phyloP scores from a whole-genome alignment of 2,797 vertebrate genomes.

The Gorsachius magnificus region DNA sequence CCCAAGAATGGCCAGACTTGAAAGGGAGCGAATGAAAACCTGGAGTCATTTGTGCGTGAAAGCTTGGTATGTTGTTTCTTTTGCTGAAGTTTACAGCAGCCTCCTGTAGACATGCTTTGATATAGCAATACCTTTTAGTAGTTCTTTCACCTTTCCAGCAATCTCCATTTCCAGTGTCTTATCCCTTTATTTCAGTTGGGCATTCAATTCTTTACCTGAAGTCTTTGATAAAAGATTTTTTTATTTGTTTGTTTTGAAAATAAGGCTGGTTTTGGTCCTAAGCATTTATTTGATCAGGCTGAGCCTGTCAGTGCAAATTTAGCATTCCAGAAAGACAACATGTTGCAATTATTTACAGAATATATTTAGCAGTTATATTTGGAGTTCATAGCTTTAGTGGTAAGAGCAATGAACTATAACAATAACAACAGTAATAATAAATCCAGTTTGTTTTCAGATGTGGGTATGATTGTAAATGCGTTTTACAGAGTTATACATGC shows the following conservation, averaged over 20 bases:
- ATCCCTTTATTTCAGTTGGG: not conserved
- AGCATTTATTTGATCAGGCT: not conserved
- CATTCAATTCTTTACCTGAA: not conserved
- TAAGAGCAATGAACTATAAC: not conserved
- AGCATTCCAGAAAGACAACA: not conserved
- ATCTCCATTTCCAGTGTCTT: not conserved
- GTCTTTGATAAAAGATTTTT: not conserved
- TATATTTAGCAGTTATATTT: not conserved
- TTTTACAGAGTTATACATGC: not conserved
- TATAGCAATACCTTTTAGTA: not conserved
- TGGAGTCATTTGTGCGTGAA: not conserved
- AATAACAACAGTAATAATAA: not conserved
- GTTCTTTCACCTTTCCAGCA: not conserved
- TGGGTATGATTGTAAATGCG: not conserved
- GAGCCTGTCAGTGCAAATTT: not conserved
- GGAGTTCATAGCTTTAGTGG: not conserved
- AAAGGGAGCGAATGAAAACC: not conserved
- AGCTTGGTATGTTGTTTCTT: not conserved
- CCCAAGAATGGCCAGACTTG: fast-evolving
- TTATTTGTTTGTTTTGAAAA: not conserved
- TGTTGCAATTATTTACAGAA: not conserved
- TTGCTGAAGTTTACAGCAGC: not conserved
- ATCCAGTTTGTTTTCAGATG: not conserved
- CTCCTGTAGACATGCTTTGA: not conserved
- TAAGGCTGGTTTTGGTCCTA: not conserved